Percentiles rank a stretch among this genome's conserved stretches.
Conservation (phyloP, 53 echinoderm and acorn worm genomes). For the Temnopleurus reevesii region DNA sequence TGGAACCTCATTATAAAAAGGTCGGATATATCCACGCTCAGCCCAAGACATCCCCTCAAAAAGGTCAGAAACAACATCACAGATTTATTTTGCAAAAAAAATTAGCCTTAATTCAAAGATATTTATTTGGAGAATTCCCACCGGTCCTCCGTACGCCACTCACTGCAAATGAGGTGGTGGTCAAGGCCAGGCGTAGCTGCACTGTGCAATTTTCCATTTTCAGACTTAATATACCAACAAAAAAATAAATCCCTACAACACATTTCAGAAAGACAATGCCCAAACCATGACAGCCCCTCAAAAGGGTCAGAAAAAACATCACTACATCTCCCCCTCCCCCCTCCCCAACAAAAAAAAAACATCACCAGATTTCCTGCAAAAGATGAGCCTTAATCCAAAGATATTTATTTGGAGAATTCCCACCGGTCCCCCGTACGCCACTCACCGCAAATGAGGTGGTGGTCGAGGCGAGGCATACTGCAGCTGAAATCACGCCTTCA, state of each 20-base stretch:
- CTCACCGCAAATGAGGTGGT: neutral
- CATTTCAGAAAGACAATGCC: neutral
- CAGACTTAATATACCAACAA: neutral
- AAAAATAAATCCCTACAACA: neutral
- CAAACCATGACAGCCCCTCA: neutral
- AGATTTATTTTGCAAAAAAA: neutral
- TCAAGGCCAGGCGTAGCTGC: neutral
- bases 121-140: neutral
- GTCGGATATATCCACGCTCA: no score
- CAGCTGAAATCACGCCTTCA: slow-evolving; percentile 26
- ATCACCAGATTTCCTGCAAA: neutral
- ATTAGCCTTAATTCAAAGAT: neutral
- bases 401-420: neutral
- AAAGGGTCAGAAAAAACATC: neutral
- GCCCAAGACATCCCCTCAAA: no score
- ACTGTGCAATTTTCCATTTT: no score
- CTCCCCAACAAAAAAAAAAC: no score
- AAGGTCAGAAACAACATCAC: no score
- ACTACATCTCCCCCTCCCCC: no score
- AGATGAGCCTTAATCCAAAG: neutral
- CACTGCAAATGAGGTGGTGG: neutral
- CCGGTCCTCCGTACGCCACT: neutral
- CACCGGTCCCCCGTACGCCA: neutral
- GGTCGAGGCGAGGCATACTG: neutral
- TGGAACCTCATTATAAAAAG: no score